Percentiles rank a stretch among this genome's conserved stretches.
Conservation (phyloP, 1,140 invertebrate species). For the Campoletis sonorensis region DNA sequence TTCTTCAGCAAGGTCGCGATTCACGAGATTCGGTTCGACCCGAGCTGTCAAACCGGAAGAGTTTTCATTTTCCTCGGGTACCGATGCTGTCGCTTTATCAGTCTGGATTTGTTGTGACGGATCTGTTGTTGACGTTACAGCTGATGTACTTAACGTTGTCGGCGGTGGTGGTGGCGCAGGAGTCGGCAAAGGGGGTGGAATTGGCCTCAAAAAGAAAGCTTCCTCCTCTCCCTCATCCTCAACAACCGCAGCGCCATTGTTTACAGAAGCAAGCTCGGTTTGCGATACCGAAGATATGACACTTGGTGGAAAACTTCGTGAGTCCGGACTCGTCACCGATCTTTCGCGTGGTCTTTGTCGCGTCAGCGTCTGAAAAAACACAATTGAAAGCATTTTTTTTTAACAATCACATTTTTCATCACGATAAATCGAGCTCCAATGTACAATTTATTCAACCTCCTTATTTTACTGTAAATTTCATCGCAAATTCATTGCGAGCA, state of each 20-base stretch:
- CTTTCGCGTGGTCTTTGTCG: constrained; percentile 67
- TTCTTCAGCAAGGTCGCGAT: constrained; percentile 63
- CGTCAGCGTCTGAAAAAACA: constrained; percentile 64
- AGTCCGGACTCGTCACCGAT: constrained; percentile 64
- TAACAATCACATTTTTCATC: too few species aligned
- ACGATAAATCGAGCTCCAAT: too few species aligned
- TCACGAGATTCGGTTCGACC: constrained; percentile 46
- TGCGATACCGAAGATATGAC: constrained; percentile 59
- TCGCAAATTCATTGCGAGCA: too few species aligned
- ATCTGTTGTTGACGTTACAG: constrained; percentile 31
- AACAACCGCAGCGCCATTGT: constrained; percentile 48
- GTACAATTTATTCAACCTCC: too few species aligned
- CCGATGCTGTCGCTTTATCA: constrained; percentile 55
- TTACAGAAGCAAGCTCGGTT: constrained; percentile 54
- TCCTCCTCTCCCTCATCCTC: constrained; percentile 68
- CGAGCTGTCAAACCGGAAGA: constrained; percentile 52
- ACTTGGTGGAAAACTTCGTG: constrained; percentile 73
- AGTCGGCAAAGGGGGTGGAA: constrained; percentile 54
- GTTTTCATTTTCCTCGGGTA: constrained; percentile 58
- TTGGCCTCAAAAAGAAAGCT: constrained; percentile 70
- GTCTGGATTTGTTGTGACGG: constrained; percentile 59
- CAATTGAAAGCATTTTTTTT: too few species aligned
- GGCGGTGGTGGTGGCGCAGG: constrained; percentile 47
- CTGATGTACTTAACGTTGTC: constrained; percentile 26
- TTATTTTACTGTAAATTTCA: too few species aligned